Evolutionary conservation across 2,888 invertebrate genomes (phyloP).

Genomic region (Folsomia candida): DNA sequence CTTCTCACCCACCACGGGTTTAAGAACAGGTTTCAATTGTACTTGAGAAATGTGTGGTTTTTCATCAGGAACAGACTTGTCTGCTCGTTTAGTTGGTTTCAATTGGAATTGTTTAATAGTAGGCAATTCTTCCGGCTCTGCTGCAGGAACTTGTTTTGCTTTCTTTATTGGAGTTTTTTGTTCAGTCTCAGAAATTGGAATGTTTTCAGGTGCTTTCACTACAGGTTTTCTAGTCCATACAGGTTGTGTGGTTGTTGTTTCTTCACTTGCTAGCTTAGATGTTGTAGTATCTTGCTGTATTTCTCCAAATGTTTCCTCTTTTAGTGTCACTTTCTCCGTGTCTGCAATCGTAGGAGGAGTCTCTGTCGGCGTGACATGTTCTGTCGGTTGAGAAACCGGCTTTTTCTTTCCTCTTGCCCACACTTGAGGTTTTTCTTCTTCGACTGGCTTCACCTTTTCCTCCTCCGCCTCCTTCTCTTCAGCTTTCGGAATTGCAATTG

Average conservation of each 20-base stretch:
- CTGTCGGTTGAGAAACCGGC: background rate
- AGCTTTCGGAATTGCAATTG: background rate
- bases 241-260: no score
- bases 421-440: background rate
- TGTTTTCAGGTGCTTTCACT: background rate
- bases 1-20: conserved; percentile 30
- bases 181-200: background rate
- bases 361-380: no score
- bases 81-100: background rate
- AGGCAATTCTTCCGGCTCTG: background rate
- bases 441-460: background rate
- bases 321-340: background rate
- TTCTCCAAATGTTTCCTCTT: no score
- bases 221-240: no score
- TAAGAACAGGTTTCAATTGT: background rate
- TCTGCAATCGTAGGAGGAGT: background rate
- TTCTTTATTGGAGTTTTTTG: background rate
- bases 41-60: background rate
- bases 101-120: background rate
- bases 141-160: background rate
- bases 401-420: background rate
- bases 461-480: background rate
- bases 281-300: no score
- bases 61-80: background rate
- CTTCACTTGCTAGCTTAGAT: no score